These are phyloP conservation scores for Antechinus stuartii DNA, from an alignment of 2,113 vertebrate genomes.

Conservation along the genomic window DNA sequence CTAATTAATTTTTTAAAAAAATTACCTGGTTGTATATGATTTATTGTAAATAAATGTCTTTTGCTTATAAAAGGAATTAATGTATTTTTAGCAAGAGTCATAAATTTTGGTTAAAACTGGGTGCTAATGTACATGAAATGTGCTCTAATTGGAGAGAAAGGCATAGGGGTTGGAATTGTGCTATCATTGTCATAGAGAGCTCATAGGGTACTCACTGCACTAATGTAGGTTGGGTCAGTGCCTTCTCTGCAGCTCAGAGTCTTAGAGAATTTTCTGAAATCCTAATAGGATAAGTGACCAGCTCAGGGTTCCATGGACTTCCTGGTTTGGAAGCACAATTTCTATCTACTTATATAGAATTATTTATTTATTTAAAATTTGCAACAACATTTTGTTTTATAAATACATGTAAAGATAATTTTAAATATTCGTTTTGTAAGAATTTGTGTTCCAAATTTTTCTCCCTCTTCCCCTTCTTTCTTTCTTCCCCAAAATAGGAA, in stretches of 20 bases:
- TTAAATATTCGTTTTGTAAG: too few species aligned
- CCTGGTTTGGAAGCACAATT: neutral
- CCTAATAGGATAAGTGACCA: neutral
- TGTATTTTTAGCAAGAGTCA: neutral
- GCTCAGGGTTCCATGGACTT: neutral
- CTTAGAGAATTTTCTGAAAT: neutral
- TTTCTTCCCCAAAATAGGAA: too few species aligned
- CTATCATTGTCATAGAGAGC: neutral
- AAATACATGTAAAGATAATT: too few species aligned
- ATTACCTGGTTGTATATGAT: conserved; percentile 12
- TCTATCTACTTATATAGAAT: neutral
- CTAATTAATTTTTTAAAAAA: conserved; percentile 22
- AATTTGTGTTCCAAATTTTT: too few species aligned
- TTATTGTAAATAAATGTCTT: conserved; percentile 36
- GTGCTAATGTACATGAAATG: neutral
- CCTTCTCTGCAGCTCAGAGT: neutral
- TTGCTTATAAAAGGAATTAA: conserved; percentile 45
- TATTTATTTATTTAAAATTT: neutral
- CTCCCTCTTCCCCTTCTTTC: too few species aligned
- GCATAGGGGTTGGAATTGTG: neutral
- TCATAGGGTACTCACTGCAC: neutral
- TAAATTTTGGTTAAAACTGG: conserved; percentile 6
- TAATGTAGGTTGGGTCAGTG: neutral
- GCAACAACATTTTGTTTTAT: too few species aligned
- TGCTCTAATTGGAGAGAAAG: neutral